Evolutionary conservation across 2,797 vertebrate genomes (phyloP).

Genomic region (Scyliorhinus canicula): DNA sequence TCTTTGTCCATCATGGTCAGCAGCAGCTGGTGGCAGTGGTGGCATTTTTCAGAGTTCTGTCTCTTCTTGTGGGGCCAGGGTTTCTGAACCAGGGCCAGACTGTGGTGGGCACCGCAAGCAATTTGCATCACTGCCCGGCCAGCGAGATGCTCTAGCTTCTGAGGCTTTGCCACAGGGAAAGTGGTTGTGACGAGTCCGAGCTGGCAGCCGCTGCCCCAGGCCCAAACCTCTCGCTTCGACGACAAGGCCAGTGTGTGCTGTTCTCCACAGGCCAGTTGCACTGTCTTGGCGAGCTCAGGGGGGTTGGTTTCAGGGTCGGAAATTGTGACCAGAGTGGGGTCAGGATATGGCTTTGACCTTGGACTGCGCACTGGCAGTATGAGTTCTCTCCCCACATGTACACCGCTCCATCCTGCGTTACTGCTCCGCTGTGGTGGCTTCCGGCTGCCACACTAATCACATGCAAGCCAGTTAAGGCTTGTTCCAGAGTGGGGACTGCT

Average conservation of each 20-base stretch:
- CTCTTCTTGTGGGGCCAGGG: constrained; percentile 67
- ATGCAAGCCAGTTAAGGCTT: constrained; percentile 67
- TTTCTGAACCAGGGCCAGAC: constrained; percentile 82
- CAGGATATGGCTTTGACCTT: constrained; percentile 63
- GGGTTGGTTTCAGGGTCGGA: constrained; percentile 64
- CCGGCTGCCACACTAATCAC: constrained; percentile 78
- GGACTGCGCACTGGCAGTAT: constrained; percentile 79
- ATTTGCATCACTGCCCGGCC: constrained; percentile 83
- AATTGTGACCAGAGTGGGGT: constrained; percentile 74
- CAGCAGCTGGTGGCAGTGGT: constrained; percentile 85
- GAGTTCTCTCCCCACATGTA: constrained; percentile 94
- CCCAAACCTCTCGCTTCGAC: constrained; percentile 78
- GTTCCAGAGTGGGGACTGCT: constrained; percentile 66
- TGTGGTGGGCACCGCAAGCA: constrained; percentile 81
- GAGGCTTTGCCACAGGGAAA: constrained; percentile 79
- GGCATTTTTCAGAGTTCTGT: constrained; percentile 77
- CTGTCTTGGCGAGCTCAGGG: constrained; percentile 61
- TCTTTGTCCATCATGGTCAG: constrained; percentile 98
- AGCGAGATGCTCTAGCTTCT: constrained; percentile 79
- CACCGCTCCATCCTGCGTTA: constrained; percentile 76
- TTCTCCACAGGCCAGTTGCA: constrained; percentile 84
- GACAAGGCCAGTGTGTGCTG: constrained; percentile 83
- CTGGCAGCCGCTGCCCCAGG: constrained; percentile 87
- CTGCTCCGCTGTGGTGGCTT: constrained; percentile 78
- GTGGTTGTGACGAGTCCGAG: constrained; percentile 65